Conservation (phyloP, 2,888 invertebrate genomes). For the Microchrysa polita region DNA sequence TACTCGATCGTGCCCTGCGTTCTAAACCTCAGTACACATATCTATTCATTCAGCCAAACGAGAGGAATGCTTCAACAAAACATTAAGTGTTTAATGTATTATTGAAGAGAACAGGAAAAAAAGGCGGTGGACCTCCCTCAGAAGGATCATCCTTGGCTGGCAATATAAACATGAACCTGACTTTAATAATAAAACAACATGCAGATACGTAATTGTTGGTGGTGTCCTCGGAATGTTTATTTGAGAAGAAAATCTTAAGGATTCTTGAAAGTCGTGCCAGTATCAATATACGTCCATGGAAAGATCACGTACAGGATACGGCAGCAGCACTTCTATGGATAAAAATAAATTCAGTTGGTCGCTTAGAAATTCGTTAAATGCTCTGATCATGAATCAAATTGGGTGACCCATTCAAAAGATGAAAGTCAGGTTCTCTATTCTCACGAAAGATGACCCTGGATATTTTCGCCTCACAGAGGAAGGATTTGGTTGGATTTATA, state of each 20-base stretch:
- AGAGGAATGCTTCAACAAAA: slow-evolving; percentile 1
- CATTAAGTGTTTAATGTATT: slow-evolving; percentile 1
- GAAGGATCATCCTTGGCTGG: slow-evolving; percentile 11
- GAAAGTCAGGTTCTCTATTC: no score
- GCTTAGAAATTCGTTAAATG: not conserved
- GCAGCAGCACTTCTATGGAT: not conserved
- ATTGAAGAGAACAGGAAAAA: not conserved
- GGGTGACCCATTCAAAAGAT: slow-evolving; percentile 21
- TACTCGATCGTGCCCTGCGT: not conserved
- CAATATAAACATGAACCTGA: slow-evolving; percentile 32
- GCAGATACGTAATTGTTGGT: slow-evolving; percentile 4
- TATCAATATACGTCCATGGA: not conserved
- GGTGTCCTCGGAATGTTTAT: slow-evolving; percentile 19
- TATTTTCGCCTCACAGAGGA: no score
- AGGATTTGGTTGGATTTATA: no score
- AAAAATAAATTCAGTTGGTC: not conserved
- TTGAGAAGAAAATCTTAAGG: slow-evolving; percentile 24
- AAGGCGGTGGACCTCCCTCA: slow-evolving; percentile 26
- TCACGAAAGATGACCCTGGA: no score
- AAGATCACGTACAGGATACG: slow-evolving; percentile 21
- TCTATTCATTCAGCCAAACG: not conserved
- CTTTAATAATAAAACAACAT: slow-evolving; percentile 20
- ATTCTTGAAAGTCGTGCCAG: not conserved
- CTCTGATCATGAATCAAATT: slow-evolving; percentile 36
- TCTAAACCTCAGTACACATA: no score